Percentiles rank a stretch among this genome's conserved stretches.
Conservation (phyloP, 2,113 vertebrate species). For the human (Homo sapiens) region DNA sequence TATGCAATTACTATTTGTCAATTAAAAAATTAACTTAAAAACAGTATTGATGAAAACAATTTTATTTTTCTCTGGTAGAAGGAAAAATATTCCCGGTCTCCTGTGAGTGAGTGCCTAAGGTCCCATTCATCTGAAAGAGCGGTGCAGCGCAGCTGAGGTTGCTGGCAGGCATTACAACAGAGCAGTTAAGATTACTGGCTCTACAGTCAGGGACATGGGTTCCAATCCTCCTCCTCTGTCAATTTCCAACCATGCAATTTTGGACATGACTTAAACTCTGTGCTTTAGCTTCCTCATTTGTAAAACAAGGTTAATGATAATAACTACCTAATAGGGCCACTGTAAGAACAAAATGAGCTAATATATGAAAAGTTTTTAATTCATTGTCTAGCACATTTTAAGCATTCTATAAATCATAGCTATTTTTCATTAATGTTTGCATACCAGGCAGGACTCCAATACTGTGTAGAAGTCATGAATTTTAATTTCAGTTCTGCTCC, state of each 20-base stretch:
- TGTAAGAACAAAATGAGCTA: background rate
- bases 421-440: constrained; percentile 25
- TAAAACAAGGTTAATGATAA: background rate
- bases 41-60: background rate
- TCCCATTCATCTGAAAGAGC: background rate
- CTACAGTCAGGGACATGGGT: background rate
- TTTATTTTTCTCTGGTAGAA: background rate
- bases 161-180: background rate
- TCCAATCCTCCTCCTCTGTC: background rate
- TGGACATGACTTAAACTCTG: background rate
- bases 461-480: background rate
- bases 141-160: accelerated
- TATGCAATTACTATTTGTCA: background rate
- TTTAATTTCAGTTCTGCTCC: constrained; percentile 36
- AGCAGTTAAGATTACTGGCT: background rate
- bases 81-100: background rate
- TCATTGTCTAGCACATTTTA: background rate
- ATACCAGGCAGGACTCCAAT: constrained; percentile 14
- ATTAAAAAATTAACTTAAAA: background rate
- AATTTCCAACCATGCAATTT: background rate
- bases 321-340: background rate
- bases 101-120: background rate
- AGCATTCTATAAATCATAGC: background rate
- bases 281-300: background rate
- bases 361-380: background rate